These are phyloP conservation scores for Canis aureus DNA, from an alignment of 2,113 vertebrate species.

Conservation along the genomic window DNA sequence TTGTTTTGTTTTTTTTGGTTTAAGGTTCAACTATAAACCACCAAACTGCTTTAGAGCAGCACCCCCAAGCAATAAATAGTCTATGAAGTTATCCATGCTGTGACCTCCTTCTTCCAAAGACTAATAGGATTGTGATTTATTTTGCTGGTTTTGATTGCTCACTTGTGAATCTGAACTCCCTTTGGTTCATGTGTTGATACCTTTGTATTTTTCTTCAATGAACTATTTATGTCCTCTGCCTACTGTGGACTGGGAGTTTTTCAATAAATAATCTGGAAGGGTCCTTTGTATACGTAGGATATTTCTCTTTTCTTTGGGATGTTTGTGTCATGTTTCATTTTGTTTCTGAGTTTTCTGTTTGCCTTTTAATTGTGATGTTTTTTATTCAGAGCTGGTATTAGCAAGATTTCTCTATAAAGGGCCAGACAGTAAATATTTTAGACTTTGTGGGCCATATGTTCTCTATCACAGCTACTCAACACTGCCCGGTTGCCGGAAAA, in stretches of 20 bases:
- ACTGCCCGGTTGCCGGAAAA: neutral
- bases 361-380: neutral
- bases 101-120: neutral
- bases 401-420: neutral
- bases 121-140: accelerated
- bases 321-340: neutral
- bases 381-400: neutral
- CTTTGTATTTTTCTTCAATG: neutral
- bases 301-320: neutral
- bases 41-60: neutral
- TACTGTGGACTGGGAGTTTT: neutral
- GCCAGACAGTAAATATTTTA: neutral
- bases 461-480: neutral
- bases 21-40: neutral
- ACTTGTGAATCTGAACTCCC: neutral
- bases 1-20: neutral
- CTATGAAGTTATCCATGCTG: neutral
- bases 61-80: neutral
- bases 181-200: neutral
- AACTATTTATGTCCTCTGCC: neutral
- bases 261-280: neutral
- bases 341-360: neutral
- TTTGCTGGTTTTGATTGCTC: neutral
- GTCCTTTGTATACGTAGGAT: neutral
- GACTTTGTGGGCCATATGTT: neutral